Evolutionary conservation across 2,888 invertebrate genomes (phyloP).

Genomic region (Dysmachus trigonus): DNA sequence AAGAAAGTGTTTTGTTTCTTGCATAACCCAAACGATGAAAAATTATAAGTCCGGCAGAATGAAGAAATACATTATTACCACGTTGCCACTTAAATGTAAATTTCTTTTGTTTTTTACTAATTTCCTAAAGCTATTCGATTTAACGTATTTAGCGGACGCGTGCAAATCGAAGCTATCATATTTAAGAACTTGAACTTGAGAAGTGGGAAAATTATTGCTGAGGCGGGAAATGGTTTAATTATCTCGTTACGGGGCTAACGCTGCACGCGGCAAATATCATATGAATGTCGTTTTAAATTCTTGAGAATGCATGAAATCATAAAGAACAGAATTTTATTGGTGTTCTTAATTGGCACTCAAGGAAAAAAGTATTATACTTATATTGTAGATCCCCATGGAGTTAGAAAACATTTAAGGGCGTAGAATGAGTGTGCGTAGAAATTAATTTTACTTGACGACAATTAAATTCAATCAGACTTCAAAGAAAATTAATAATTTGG

Average conservation of each 20-base stretch:
- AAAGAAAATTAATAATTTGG: background rate
- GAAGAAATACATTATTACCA: background rate
- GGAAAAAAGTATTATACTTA: background rate
- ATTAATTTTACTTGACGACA: background rate
- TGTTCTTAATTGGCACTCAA: background rate
- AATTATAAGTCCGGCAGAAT: background rate
- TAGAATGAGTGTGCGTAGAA: background rate
- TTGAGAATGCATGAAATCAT: background rate
- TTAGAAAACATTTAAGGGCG: background rate
- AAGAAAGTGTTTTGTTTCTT: background rate
- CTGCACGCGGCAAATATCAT: background rate
- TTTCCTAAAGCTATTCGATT: background rate
- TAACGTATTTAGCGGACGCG: background rate
- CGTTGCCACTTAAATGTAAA: background rate
- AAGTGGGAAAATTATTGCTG: slow-evolving; percentile 3
- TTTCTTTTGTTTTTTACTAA: slow-evolving; percentile 11
- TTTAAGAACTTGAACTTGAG: background rate
- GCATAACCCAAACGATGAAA: background rate
- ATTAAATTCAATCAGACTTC: background rate
- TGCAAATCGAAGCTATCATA: background rate
- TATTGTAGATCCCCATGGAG: background rate
- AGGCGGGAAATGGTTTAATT: slow-evolving; percentile 14
- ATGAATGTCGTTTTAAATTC: background rate
- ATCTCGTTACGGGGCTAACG: background rate
- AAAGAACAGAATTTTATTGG: background rate